A percentile compares a stretch with the other conserved stretches of the same genome.
Conservation (phyloP, 1,140 invertebrate species). For the Trachelipus rathkii region DNA sequence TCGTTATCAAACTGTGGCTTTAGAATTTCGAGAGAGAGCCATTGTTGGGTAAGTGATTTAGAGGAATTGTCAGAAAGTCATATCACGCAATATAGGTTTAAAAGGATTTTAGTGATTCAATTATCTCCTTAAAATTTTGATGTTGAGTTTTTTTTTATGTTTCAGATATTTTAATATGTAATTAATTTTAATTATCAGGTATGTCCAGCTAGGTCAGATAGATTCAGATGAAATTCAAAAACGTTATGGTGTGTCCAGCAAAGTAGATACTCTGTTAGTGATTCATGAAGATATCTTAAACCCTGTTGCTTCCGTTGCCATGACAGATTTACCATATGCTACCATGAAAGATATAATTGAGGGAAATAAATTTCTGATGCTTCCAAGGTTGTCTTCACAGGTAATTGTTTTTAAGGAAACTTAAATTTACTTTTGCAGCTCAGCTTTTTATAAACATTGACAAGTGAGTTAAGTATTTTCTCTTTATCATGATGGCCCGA, state of each 20-base stretch:
- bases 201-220: conserved; percentile 58
- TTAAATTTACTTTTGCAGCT: not conserved
- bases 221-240: conserved; percentile 60
- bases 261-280: conserved; percentile 78
- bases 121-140: not conserved
- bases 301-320: conserved; percentile 77
- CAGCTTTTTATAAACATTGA: not conserved
- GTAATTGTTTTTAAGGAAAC: conserved; percentile 51
- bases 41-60: conserved; percentile 72
- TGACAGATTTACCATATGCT: conserved; percentile 78
- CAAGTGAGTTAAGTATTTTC: too few species aligned
- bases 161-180: not conserved
- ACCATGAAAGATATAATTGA: conserved; percentile 83
- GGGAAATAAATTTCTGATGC: conserved; percentile 78
- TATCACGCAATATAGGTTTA: not conserved
- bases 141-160: not conserved
- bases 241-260: conserved; percentile 66
- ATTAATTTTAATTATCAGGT: conserved; percentile 53
- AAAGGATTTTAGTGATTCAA: not conserved
- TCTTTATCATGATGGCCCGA: too few species aligned
- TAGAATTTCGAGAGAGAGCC: conserved; percentile 74
- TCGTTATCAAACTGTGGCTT: conserved; percentile 82
- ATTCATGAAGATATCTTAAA: conserved; percentile 82
- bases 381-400: conserved; percentile 88
- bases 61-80: too few species aligned